Evolutionary conservation across 1,140 invertebrate genomes (phyloP).

Genomic region (Brachystomella parvula): DNA sequence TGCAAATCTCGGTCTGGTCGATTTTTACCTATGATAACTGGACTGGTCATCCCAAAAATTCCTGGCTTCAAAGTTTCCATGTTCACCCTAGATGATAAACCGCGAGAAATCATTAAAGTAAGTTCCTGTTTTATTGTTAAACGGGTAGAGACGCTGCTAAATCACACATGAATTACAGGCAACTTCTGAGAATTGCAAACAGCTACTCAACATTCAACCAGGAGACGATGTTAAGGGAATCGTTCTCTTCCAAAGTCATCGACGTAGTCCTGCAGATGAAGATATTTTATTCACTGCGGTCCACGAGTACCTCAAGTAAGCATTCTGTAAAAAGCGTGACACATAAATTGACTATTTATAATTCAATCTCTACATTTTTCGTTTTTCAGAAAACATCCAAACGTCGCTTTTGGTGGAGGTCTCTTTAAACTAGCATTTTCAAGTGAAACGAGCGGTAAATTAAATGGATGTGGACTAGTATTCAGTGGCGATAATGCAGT

Average conservation of each 20-base stretch:
- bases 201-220: slow-evolving; percentile 19
- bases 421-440: slow-evolving; percentile 26
- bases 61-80: slow-evolving; percentile 7
- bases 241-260: slow-evolving; percentile 20
- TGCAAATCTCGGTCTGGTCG: not conserved
- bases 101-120: slow-evolving; percentile 10
- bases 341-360: not conserved
- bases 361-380: not conserved
- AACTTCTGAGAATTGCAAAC: slow-evolving; percentile 19
- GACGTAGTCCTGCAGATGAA: not conserved
- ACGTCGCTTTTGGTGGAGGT: slow-evolving; percentile 41
- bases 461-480: not conserved
- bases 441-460: not conserved
- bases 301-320: slow-evolving; percentile 11
- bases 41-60: slow-evolving; percentile 30
- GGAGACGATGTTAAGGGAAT: slow-evolving; percentile 34
- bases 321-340: not conserved
- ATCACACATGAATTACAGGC: not conserved
- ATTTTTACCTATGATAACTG: slow-evolving; percentile 20
- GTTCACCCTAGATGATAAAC: slow-evolving; percentile 13
- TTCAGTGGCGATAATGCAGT: not conserved
- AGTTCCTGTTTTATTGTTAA: slow-evolving; percentile 13
- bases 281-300: not conserved
- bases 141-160: not conserved
- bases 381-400: slow-evolving; percentile 34